Conservation (phyloP, 2,888 invertebrate species). For the Tetheella fluctuosa region DNA sequence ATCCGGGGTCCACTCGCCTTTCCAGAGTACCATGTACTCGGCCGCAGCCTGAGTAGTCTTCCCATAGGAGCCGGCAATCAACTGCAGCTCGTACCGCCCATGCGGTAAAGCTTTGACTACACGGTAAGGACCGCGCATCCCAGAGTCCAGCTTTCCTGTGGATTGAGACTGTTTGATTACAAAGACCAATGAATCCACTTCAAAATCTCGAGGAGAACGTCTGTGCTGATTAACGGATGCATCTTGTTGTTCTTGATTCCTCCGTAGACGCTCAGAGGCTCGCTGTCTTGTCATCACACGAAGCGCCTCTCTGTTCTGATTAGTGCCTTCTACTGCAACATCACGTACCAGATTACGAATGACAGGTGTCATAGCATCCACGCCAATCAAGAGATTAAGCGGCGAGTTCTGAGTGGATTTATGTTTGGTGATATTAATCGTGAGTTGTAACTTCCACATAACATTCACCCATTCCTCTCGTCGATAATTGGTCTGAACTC, state of each 20-base stretch:
- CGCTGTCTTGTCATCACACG: slow-evolving; percentile 14
- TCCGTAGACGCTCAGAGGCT: slow-evolving; percentile 14
- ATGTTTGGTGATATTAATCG: no score
- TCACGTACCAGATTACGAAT: slow-evolving; percentile 11
- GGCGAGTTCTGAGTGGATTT: no score
- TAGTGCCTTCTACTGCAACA: slow-evolving; percentile 7
- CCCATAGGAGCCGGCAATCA: slow-evolving; percentile 23
- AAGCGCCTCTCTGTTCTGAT: slow-evolving; percentile 12
- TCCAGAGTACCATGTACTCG: no score
- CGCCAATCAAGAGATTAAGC: slow-evolving; percentile 14
- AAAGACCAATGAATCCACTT: slow-evolving; percentile 9
- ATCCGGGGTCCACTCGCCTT: no score
- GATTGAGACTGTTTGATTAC: slow-evolving; percentile 18
- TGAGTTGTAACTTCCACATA: no score
- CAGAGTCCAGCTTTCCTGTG: slow-evolving; percentile 16
- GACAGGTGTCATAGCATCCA: slow-evolving; percentile 10
- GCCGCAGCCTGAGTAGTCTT: no score
- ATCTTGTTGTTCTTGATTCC: slow-evolving; percentile 17
- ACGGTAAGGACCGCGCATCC: slow-evolving; percentile 28
- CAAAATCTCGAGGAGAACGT: slow-evolving; percentile 4
- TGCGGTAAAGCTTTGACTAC: slow-evolving; percentile 16
- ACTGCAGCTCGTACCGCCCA: slow-evolving; percentile 22
- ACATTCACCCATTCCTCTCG: no score
- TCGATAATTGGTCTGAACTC: no score
- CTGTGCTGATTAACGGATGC: slow-evolving; percentile 9